Base-by-base conservation (phyloP, 2,888 invertebrate genomes). In the Cephus pygmeus region DNA sequence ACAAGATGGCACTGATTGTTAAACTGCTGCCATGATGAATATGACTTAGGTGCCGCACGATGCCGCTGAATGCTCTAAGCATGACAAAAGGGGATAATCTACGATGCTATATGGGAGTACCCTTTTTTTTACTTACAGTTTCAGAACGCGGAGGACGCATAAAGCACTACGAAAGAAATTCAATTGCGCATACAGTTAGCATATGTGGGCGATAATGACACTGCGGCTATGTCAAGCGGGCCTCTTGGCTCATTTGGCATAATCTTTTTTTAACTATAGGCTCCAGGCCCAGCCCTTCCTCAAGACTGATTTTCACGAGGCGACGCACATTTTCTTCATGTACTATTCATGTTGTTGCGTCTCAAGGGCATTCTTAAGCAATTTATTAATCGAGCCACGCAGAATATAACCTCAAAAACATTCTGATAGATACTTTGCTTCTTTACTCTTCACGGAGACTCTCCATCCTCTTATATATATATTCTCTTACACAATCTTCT, bases 131-230 rank as follows among this genome's bases (percentile, higher is more conserved):
- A 56, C 56, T 56, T 3, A 56, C 56, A 9, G 56, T 6, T 56
- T 23, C 56, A 23, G 56, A 56, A 56, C 23, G 56, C 56, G 56
- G 56, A 56, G 56, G 56, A 56, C 56, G 56, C 56, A 56, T 56
- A 23, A 56, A 56, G 56, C 56, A 56, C 9, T 56, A 23, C 80
- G 80, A 82, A 84, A 85, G 84, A 84, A 82, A 85, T 86, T 88
- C 87, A 87, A 88, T 88, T 87, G 88, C 85, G 82, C 84, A 83
- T 85, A 87, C 86, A 87, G 86, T 88, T 88, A 88, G 82, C 83
- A 77, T 81, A 86, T 85, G 89, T 89, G 85, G 88, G 89, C 87
- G 88, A 86, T 88, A 88, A 89, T 88, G 85, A 88, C 84, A 79
- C 80, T 80, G 84, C 71, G 31, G 71, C 34, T 71, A 12, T 23